Evolutionary conservation across 64 coral and sea anemone species (phyloP), one percentile per base, ranked within the genome.

Genomic region (Anthopleura sola): DNA sequence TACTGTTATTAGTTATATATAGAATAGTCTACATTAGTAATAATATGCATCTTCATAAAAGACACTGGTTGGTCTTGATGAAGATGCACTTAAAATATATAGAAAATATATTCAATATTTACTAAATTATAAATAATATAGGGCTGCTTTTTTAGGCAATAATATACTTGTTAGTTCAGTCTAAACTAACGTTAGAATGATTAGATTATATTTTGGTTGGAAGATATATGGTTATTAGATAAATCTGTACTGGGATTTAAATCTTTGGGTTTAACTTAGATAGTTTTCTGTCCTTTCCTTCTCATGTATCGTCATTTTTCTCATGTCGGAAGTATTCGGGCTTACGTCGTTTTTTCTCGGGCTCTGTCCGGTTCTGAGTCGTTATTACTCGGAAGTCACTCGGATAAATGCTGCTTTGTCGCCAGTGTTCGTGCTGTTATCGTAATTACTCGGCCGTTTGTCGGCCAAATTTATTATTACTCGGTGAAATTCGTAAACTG

Each of bases 91-190:
- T 9, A 68, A 34, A 71, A 16, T 29, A 71, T 71, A 71, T 71
- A 71, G 66, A 71, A 71, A 71, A 34, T 71, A 71, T 71, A 71
- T 71, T 71, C 28, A 71, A 71, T 36, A 71, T 33, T 71, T 34
- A 29, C 66, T 14, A 71, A 71, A 32, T 71, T 17, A 71, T 71
- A 34, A 71, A 71, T 32, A 14, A 36, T 32, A 71, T 71, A 36
- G 11, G n/a, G 7, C 28, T 71, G n/a, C 13, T 17, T 71, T 71
- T 29, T 29, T 71, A 71, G 66, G n/a, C 28, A 71, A 69, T 69
- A 69, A 71, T 24, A 36, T 12, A 32, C n/a, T 29, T 33, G 66
- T 71, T 69, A 69, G 64, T 69, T 14, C 66, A 71, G 66, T 71
- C 3, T 34, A 71, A 71, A 32, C 28, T 71, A 71, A 71, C 66